Evolutionary conservation across 2,888 invertebrate genomes (phyloP).

Genomic region (Andrena minutula): DNA sequence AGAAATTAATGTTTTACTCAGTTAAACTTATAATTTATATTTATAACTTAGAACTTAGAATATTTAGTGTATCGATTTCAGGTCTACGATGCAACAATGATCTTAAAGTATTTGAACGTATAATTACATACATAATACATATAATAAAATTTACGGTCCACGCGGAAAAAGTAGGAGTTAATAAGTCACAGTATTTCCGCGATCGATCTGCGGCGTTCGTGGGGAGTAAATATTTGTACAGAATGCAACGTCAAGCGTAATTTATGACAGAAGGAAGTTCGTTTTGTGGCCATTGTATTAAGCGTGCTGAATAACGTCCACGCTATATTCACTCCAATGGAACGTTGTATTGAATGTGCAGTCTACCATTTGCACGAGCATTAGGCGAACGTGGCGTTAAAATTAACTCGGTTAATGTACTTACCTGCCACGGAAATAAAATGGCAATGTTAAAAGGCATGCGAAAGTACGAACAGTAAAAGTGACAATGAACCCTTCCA

Average conservation of each 20-base stretch:
- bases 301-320: constrained; percentile 9
- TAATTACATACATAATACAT: background rate
- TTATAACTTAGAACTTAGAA: too few relatives aligned
- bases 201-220: constrained; percentile 17
- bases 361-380: constrained; percentile 21
- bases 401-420: constrained; percentile 17
- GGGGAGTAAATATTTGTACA: constrained; percentile 32
- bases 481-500: background rate
- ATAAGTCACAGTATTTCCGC: constrained; percentile 7
- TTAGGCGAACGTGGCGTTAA: constrained; percentile 24
- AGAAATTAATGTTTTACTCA: too few relatives aligned
- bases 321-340: constrained; percentile 3
- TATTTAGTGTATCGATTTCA: too few relatives aligned
- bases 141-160: background rate
- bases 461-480: background rate
- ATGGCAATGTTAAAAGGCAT: background rate
- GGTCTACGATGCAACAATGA: background rate
- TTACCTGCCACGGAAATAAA: too few relatives aligned
- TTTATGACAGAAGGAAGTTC: constrained; percentile 30
- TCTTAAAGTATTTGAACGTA: background rate
- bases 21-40: too few relatives aligned
- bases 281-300: constrained; percentile 17
- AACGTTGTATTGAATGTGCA: constrained; percentile 19
- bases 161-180: background rate
- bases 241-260: constrained; percentile 25